Evolutionary conservation across 2,888 invertebrate species (phyloP).

Genomic region (Pharmacophagus antenor): DNA sequence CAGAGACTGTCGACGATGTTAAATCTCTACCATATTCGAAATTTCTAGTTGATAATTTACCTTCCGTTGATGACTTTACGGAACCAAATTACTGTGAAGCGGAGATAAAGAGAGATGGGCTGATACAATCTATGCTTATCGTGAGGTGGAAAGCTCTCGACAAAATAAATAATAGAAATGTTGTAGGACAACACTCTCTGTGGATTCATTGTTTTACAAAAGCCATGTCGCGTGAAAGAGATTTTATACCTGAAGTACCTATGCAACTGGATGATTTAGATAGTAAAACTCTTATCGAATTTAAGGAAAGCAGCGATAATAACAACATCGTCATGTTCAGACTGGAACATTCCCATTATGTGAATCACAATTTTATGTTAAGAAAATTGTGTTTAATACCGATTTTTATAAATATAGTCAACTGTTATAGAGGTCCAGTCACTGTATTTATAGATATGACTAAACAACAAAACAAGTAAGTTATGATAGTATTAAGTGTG

Average conservation of each 20-base stretch:
- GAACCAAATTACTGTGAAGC: conserved; percentile 38
- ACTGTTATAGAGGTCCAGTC: conserved; percentile 81
- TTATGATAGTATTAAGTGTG: no score
- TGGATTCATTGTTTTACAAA: conserved; percentile 82
- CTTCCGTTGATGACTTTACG: conserved; percentile 49
- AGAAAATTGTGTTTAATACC: conserved; percentile 84
- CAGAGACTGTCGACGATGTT: conserved; percentile 46
- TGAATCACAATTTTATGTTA: conserved; percentile 83
- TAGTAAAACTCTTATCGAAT: conserved; percentile 43
- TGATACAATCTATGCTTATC: conserved; percentile 71
- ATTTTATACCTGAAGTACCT: conserved; percentile 52
- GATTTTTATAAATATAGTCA: conserved; percentile 84
- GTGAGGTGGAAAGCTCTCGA: conserved; percentile 81
- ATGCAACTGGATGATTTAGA: conserved; percentile 64
- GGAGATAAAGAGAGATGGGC: conserved; percentile 43
- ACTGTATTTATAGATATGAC: conserved; percentile 83
- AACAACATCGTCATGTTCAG: conserved; percentile 80
- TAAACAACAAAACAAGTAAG: conserved; percentile 80
- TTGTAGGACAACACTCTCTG: conserved; percentile 86
- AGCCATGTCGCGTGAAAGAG: conserved; percentile 69
- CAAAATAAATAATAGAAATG: conserved; percentile 75
- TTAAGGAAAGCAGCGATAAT: conserved; percentile 57
- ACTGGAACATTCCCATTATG: conserved; percentile 79
- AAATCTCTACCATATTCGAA: conserved; percentile 55
- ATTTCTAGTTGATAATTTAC: conserved; percentile 56